phyloP scores from a whole-genome alignment of 2,113 vertebrate genomes.

The Girardinichthys multiradiatus region DNA sequence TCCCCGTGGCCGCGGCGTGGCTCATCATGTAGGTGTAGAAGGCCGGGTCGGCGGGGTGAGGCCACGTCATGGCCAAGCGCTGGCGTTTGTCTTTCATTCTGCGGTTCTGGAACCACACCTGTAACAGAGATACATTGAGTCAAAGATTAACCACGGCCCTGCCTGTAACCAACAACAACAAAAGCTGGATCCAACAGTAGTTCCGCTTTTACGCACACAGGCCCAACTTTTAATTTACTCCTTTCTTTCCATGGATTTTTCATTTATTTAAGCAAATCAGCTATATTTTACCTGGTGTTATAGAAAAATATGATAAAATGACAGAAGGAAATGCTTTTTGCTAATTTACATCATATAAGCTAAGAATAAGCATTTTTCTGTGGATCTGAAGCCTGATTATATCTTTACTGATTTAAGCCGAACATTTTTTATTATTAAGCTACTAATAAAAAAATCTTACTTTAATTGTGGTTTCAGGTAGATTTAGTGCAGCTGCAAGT shows the following conservation, averaged over 20 bases:
- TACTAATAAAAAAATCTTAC: slow-evolving; percentile 76
- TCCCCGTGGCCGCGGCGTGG: slow-evolving; percentile 95
- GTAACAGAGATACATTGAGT: slow-evolving; percentile 60
- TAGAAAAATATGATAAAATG: too few relatives aligned
- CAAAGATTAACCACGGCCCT: slow-evolving; percentile 66
- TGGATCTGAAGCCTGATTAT: slow-evolving; percentile 1
- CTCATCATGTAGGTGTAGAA: slow-evolving; percentile 99
- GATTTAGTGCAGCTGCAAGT: slow-evolving; percentile 93
- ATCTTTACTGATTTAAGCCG: neutral
- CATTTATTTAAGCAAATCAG: too few relatives aligned
- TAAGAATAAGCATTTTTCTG: neutral
- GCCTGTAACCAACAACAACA: slow-evolving; percentile 5
- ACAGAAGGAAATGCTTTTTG: neutral
- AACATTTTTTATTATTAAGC: neutral
- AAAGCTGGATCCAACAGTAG: neutral
- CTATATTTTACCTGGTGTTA: too few relatives aligned
- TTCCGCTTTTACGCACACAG: slow-evolving; percentile 41
- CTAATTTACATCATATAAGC: neutral
- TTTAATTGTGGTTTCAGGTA: slow-evolving; percentile 99
- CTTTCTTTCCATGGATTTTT: neutral
- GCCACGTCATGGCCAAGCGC: slow-evolving; percentile 98
- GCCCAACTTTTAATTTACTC: neutral
- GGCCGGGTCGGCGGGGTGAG: slow-evolving; percentile 95
- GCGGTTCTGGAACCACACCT: slow-evolving; percentile 99
- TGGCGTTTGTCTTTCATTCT: slow-evolving; percentile 99